These are phyloP conservation scores for Xanthia togata DNA, from an alignment of 2,888 invertebrate genomes.

Conservation along the genomic window DNA sequence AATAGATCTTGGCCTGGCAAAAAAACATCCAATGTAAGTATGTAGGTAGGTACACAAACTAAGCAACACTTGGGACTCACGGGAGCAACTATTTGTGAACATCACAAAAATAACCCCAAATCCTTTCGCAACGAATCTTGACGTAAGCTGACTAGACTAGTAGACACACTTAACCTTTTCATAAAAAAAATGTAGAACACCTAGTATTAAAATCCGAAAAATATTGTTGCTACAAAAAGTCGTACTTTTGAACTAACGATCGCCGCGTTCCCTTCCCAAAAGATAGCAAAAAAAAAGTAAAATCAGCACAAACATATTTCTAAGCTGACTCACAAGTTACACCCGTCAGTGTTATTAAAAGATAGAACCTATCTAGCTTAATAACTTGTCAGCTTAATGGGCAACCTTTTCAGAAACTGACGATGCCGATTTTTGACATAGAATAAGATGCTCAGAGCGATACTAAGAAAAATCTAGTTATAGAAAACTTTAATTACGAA, in stretches of 20 bases:
- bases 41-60: neutral
- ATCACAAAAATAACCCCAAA: neutral
- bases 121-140: neutral
- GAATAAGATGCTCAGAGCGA: constrained; percentile 5
- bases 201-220: constrained; percentile 22
- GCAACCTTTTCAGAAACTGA: constrained; percentile 46
- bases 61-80: neutral
- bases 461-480: constrained; percentile 2
- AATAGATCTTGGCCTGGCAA: neutral
- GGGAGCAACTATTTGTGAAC: neutral
- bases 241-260: constrained; percentile 36
- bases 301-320: constrained; percentile 59
- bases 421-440: constrained; percentile 27
- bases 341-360: constrained; percentile 54
- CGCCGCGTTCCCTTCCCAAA: constrained; percentile 2
- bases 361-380: constrained; percentile 71
- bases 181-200: constrained; percentile 3
- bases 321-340: constrained; percentile 70
- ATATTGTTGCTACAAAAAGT: constrained; percentile 13
- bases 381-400: constrained; percentile 70
- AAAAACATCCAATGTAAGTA: neutral
- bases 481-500: constrained; percentile 6
- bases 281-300: constrained; percentile 20
- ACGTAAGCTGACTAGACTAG: constrained; percentile 3
- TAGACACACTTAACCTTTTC: neutral